Evolutionary conservation across 2,888 invertebrate genomes (phyloP), one percentile per base, ranked within the genome.

Genomic region (Oscheius myriophilus): DNA sequence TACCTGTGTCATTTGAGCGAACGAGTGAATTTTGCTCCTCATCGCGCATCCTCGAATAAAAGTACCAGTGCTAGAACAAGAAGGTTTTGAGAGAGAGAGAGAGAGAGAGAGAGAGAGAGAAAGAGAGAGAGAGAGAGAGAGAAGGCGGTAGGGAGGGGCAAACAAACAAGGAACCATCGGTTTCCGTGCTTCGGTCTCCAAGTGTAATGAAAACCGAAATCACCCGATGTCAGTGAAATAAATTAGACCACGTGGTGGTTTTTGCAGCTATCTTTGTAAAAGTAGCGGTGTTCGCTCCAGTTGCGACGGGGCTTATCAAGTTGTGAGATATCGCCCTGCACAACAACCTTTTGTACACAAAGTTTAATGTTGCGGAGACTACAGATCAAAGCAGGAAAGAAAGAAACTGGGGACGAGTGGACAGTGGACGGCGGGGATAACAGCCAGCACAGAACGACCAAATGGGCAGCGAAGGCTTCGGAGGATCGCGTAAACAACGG

Each of bases 1-100:
- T 33, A 61, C 61, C 61, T 61, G 61, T n/a, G 61, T 23, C n/a
- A 46, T 18, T 2, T 61, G 61, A 26, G 61, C 49, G 61, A 61
- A 49, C 26, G 61, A 61, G 11, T 61, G 46, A n/a, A 61, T 49
- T 46, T 39, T 61, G 61, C 49, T 46, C 41, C 61, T 61, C 61
- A 61, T 61, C 14, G 61, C 61, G 25, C 61, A 61, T 61, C 61
- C 49, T 61, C 43, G 25, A 42, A 25, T 43, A 39, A 33, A 39
- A 39, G 18, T 33, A 55, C 21, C 18, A 4, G 51, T n/a, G 21
- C 45, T 26, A 63, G 26, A 53, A 33, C 46, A 42, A 55, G 25
- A 33, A n/a, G n/a, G n/a, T n/a, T n/a, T n/a, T n/a, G n/a, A n/a
- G n/a, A n/a, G n/a, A n/a, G n/a, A n/a, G n/a, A 65, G n/a, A 26